Percentiles rank a stretch among this genome's conserved stretches.
Conservation (phyloP, 2,797 vertebrate genomes). For the Crax fasciolata region DNA sequence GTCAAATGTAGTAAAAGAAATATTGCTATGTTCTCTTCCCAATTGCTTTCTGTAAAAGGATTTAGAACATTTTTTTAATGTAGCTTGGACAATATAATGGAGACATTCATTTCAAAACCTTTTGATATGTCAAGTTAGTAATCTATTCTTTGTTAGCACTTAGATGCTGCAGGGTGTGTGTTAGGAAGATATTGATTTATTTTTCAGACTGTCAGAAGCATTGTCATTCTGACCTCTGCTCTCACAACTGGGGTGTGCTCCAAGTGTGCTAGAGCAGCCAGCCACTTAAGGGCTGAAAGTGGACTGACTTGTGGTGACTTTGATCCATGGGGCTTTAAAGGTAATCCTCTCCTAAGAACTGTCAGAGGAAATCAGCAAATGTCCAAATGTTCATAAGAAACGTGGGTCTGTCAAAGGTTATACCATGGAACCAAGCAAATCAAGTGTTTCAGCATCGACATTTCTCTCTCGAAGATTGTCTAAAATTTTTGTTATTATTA, state of each 20-base stretch:
- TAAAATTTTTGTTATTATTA: too few relatives aligned
- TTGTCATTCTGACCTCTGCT: not conserved
- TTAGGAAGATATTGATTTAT: not conserved
- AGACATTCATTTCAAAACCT: not conserved
- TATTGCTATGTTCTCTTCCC: not conserved
- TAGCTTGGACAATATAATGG: not conserved
- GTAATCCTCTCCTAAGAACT: not conserved
- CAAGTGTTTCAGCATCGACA: not conserved
- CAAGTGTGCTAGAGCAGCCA: not conserved
- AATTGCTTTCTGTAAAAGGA: not conserved
- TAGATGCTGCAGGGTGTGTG: not conserved
- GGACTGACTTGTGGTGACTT: not conserved
- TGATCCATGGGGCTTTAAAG: too few relatives aligned
- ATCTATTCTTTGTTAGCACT: not conserved
- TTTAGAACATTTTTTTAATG: not conserved
- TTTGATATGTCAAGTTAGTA: not conserved
- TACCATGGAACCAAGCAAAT: not conserved
- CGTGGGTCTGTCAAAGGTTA: not conserved
- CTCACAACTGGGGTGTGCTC: not conserved
- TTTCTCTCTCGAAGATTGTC: not conserved
- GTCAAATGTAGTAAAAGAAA: not conserved
- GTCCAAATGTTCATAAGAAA: not conserved
- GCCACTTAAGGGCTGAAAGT: accelerated
- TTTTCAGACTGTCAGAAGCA: not conserved
- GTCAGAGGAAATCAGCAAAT: not conserved